Conservation (phyloP, 2,113 vertebrate species). For the Tachysurus vachellii region DNA sequence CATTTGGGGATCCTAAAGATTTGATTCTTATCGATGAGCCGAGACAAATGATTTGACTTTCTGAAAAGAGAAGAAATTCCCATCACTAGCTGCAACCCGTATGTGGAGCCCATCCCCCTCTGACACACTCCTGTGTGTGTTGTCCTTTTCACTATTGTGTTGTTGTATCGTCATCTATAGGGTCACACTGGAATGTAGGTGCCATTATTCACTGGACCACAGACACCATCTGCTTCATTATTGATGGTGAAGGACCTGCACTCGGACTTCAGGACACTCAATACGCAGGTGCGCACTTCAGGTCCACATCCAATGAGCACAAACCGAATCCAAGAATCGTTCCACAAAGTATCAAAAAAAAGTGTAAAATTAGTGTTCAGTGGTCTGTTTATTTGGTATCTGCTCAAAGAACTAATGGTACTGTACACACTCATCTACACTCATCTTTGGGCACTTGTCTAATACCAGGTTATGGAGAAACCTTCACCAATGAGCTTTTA, state of each 20-base stretch:
- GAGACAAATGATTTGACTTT: background rate
- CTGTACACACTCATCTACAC: background rate
- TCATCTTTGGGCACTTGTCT: background rate
- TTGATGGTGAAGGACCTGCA: background rate
- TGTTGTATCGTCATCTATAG: conserved; percentile 30
- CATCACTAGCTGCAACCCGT: background rate
- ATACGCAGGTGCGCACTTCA: background rate
- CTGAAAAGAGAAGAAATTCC: background rate
- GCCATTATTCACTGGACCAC: background rate
- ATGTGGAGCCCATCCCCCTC: background rate
- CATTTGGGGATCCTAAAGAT: background rate
- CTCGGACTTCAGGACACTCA: background rate
- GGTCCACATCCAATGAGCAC: background rate
- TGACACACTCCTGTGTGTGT: background rate
- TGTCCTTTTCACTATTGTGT: conserved; percentile 23
- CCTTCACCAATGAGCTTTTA: background rate
- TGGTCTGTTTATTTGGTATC: background rate
- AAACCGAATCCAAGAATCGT: background rate
- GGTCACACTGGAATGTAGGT: conserved; percentile 10
- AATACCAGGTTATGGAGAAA: background rate
- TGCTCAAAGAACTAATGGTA: background rate
- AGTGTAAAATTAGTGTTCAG: background rate
- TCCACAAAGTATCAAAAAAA: background rate
- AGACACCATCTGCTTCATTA: conserved; percentile 19
- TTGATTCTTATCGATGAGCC: background rate